These are phyloP conservation scores for Anagyrus pseudococci DNA, from an alignment of 2,888 invertebrate genomes.

Conservation along the genomic window DNA sequence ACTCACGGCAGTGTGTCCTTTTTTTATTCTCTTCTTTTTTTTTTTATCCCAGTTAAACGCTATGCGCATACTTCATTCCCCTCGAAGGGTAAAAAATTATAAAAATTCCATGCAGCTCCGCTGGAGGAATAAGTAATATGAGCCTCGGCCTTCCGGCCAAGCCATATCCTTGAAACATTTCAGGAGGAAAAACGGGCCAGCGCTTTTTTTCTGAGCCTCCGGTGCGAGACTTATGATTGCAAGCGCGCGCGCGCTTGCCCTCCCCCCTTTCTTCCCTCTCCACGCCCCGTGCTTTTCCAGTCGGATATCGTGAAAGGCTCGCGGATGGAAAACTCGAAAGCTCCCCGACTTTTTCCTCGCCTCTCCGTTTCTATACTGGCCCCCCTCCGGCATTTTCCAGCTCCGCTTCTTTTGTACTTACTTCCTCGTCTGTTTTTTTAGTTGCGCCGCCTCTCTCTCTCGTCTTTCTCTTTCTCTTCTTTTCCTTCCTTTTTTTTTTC, in stretches of 20 bases:
- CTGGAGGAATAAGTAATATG: constrained; percentile 37
- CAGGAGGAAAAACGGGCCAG: constrained; percentile 4
- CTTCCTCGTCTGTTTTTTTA: too few relatives aligned
- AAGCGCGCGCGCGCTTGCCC: constrained; percentile 13
- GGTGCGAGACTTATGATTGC: constrained; percentile 49
- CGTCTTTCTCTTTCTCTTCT: too few relatives aligned
- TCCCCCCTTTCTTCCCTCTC: too few relatives aligned
- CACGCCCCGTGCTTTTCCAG: constrained; percentile 11
- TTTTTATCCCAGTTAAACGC: not conserved
- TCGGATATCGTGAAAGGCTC: constrained; percentile 34
- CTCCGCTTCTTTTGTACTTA: constrained; percentile 10
- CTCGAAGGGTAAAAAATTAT: constrained; percentile 13
- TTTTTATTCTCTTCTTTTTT: too few relatives aligned
- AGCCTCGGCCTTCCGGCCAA: constrained; percentile 17
- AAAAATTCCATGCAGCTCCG: constrained; percentile 26
- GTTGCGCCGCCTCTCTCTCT: too few relatives aligned
- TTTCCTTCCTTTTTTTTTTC: constrained; percentile 12
- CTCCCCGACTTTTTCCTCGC: constrained; percentile 27
- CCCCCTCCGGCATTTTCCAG: constrained; percentile 17
- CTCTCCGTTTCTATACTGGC: constrained; percentile 17
- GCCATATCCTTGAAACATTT: constrained; percentile 34
- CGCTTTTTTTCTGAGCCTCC: constrained; percentile 49
- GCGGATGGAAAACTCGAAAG: constrained; percentile 30
- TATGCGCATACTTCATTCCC: not conserved
- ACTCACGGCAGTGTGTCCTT: too few relatives aligned